Evolutionary conservation across 1,140 invertebrate genomes (phyloP).

Genomic region (Anagrus nilaparvatae): DNA sequence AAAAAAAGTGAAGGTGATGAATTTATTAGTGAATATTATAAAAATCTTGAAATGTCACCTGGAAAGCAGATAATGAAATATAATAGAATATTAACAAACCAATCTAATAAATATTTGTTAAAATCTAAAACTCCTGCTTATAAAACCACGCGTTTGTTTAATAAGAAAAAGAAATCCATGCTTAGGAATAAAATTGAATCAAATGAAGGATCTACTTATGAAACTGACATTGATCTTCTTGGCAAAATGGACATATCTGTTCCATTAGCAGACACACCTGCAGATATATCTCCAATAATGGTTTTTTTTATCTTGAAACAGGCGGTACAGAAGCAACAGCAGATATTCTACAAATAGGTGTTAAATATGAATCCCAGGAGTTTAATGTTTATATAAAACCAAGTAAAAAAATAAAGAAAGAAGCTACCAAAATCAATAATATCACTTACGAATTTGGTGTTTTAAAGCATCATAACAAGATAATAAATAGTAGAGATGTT

Average conservation of each 20-base stretch:
- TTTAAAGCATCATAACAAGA: conserved; percentile 4
- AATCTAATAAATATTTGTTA: conserved; percentile 6
- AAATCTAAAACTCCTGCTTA: conserved; percentile 9
- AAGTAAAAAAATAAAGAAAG: conserved; percentile 9
- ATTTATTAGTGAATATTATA: not conserved
- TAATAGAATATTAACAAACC: not conserved
- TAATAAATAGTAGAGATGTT: conserved; percentile 1
- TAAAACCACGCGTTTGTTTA: conserved; percentile 14
- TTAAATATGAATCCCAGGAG: conserved; percentile 6
- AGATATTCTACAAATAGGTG: conserved; percentile 16
- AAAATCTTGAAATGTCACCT: not conserved
- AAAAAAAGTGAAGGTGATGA: conserved; percentile 12
- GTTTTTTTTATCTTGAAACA: conserved; percentile 15
- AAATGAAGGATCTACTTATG: conserved; percentile 10
- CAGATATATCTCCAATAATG: conserved; percentile 1
- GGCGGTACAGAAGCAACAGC: conserved; percentile 3
- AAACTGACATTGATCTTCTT: conserved; percentile 9
- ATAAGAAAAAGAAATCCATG: conserved; percentile 12
- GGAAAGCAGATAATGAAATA: conserved; percentile 9
- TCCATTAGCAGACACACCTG: not conserved
- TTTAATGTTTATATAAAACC: conserved; percentile 14
- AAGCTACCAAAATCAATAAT: conserved; percentile 9
- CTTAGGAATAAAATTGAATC: conserved; percentile 13
- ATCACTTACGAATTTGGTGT: conserved; percentile 5
- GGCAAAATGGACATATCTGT: conserved; percentile 3